Evolutionary conservation across 2,797 vertebrate species (phyloP).

Genomic region (Onychomys torridus): DNA sequence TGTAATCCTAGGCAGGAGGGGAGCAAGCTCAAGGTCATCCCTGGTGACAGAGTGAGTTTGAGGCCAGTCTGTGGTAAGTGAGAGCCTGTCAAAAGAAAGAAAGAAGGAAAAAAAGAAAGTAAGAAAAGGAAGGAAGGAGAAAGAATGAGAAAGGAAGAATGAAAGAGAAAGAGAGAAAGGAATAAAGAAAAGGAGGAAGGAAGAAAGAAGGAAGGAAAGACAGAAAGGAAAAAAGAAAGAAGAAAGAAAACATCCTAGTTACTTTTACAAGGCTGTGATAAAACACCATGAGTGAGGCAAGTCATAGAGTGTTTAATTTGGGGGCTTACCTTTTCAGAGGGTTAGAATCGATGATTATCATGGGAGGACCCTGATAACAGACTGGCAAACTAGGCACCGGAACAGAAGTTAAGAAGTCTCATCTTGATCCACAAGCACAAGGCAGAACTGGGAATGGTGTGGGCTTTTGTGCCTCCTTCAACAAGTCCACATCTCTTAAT

Average conservation of each 20-base stretch:
- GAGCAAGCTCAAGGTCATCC: not conserved
- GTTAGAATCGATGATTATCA: not conserved
- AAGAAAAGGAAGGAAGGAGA: too few species aligned
- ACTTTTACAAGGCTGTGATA: not conserved
- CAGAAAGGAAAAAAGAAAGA: not conserved
- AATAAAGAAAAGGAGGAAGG: not conserved
- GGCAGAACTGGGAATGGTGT: not conserved
- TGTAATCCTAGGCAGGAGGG: not conserved
- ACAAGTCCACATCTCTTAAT: not conserved
- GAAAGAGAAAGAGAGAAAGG: too few species aligned
- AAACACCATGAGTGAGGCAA: too few species aligned
- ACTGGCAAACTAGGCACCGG: too few species aligned
- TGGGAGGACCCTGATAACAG: too few species aligned
- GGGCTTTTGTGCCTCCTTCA: not conserved
- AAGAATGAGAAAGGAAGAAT: rapidly evolving
- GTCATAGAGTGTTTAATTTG: not conserved
- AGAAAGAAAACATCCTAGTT: not conserved
- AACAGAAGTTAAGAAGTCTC: not conserved
- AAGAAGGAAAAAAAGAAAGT: too few species aligned
- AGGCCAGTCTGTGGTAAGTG: not conserved
- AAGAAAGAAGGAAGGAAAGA: not conserved
- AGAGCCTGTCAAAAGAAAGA: not conserved
- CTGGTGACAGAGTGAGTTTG: not conserved
- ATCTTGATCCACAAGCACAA: not conserved
- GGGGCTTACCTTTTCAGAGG: not conserved